Evolutionary conservation across 2,113 vertebrate genomes (phyloP), one percentile per base, ranked within the genome.

Genomic region (Heterotilapia buettikoferi): DNA sequence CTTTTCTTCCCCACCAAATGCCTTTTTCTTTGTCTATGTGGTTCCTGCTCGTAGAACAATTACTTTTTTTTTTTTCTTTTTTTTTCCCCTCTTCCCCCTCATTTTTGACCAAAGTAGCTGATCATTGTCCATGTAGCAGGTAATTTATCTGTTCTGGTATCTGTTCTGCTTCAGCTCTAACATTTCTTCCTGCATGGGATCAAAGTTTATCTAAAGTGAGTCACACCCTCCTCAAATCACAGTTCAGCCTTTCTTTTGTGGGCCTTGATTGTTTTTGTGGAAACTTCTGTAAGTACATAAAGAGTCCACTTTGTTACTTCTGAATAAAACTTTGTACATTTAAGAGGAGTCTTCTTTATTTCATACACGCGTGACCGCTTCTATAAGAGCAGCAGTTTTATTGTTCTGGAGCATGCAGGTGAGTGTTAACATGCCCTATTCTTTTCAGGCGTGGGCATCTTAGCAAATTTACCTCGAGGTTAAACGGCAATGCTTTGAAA

Each of bases 1-100:
- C 29, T 54, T 5, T 5, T 57, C 31, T 76, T 29, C 3, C 11
- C 16, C 24, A 21, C 47, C 12, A 5, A 5, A 14, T 24, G 16
- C 81, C 36, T 68, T 89, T 87, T 85, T 76, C 63, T 16, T 26
- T 82, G 84, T 68, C 66, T 73, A 16, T 71, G n/a, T 38, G 81
- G 52, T 90, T 86, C 50, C 73, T 84, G 33, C 89, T 61, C 56
- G 12, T 53, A 45, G 29, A 85, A 71, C n/a, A 21, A 21, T 40
- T n/a, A 19, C 29, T 14, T 14, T 4, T 45, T 13, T 43, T 52
- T 43, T 12, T 8, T 0, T 26, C 4, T 0, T 5, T 1, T 26
- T 24, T 0, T 8, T 1, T 26, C 6, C 19, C 18, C 6, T 3
- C 2, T 0, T 0, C 33, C 36, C 31, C n/a, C 19, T 21, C 63